Percentiles rank a stretch among this genome's conserved stretches.
These are phyloP conservation scores for Benthosema pterotum DNA, from an alignment of 2,797 vertebrate species.

Conservation along the genomic window DNA sequence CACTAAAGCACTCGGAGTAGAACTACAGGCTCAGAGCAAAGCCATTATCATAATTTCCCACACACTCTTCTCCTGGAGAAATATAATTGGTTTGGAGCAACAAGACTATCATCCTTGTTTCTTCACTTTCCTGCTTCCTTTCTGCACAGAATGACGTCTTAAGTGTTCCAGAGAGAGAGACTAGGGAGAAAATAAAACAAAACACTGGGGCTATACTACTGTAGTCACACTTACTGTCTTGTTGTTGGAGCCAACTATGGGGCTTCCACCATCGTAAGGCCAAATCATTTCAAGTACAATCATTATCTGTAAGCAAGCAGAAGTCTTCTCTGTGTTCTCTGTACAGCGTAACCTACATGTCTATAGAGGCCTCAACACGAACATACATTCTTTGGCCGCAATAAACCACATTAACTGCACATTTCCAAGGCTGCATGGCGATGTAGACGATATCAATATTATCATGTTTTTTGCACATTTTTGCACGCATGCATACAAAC, in stretches of 20 bases:
- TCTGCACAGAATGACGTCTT: not conserved
- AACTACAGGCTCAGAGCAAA: not conserved
- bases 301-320: constrained; percentile 28
- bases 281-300: constrained; percentile 16
- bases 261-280: not conserved
- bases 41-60: constrained; percentile 11
- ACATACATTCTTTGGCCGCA: constrained; percentile 6
- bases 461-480: too few species aligned
- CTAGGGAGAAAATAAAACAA: not conserved
- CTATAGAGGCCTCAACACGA: not conserved
- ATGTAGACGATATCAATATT: too few species aligned
- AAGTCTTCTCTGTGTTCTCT: not conserved
- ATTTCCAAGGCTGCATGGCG: too few species aligned
- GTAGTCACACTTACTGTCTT: constrained; percentile 8
- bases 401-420: not conserved
- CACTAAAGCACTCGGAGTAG: constrained; percentile 17
- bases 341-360: not conserved
- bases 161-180: not conserved
- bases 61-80: constrained; percentile 6
- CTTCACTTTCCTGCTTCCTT: not conserved
- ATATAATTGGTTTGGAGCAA: constrained; percentile 1
- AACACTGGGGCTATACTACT: constrained; percentile 5
- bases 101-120: constrained; percentile 1
- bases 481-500: not conserved
- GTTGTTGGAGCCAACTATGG: not conserved